Evolutionary conservation across 2,113 vertebrate genomes (phyloP), one percentile per base, ranked within the genome.

Genomic region (Takifugu bimaculatus): DNA sequence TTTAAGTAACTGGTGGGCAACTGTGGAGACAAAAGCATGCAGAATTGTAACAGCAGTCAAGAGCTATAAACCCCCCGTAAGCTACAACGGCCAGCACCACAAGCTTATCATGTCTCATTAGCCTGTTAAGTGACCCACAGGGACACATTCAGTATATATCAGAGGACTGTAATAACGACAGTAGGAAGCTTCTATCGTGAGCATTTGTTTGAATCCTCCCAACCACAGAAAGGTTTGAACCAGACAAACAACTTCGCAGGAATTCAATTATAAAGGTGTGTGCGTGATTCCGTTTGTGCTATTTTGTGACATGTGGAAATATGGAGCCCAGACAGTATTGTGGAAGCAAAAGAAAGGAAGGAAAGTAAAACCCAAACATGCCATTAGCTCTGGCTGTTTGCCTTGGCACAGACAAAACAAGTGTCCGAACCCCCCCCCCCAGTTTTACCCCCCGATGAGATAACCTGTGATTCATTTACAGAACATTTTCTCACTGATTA

Each of bases 1-100:
- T 89, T 85, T 81, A 60, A 64, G 57, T 65, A 20, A 56, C 57
- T 51, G 76, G 75, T 81, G 11, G 60, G 61, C 70, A 70, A 66
- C 76, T 70, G 54, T 60, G 69, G 68, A 74, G 75, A 68, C 73
- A 42, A 55, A 59, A 25, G 68, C 69, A 69, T 78, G 49, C 78
- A 58, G 83, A 88, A 86, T 88, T 77, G 60, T 65, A 78, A 86
- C 73, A 77, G 68, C 70, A 73, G 32, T 70, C 52, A 26, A n/a
- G 53, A 68, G 57, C 54, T 66, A 45, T 60, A 72, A 79, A 70
- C 75, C 68, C n/a, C 5, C 60, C 76, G 53, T 72, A 72, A 74
- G 74, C 56, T 13, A 25, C 54, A 48, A 70, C 49, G 77, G 72
- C 75, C 68, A 72, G 57, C 65, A 69, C 58, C 20, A 56, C 57